Evolutionary conservation across 2,113 vertebrate genomes (phyloP).

Genomic region (Pseudolaguvia tuberculata): DNA sequence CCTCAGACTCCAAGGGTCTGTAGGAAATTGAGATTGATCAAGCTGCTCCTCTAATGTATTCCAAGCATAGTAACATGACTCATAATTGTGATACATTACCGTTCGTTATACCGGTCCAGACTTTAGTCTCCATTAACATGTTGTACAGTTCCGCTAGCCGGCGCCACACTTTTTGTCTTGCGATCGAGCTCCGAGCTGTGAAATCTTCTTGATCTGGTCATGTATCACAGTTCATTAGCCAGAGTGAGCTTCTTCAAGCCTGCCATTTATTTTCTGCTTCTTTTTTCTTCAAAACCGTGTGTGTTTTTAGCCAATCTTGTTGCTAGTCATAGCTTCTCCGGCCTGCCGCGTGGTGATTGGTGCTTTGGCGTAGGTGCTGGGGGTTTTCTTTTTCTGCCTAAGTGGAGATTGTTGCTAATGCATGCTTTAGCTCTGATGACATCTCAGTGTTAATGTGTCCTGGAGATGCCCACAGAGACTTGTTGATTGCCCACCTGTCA

Average conservation of each 20-base stretch:
- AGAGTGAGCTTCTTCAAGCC: neutral
- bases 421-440: conserved; percentile 31
- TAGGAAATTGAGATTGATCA: conserved; percentile 34
- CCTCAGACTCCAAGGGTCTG: conserved; percentile 17
- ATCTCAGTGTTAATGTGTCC: conserved; percentile 40
- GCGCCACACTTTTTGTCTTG: neutral
- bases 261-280: conserved; percentile 15
- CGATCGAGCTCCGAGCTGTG: neutral
- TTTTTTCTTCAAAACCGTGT: neutral
- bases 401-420: conserved; percentile 36
- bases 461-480: conserved; percentile 34
- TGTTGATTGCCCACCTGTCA: conserved; percentile 28
- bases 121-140: conserved; percentile 11
- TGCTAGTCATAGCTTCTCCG: neutral
- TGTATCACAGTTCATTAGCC: conserved; percentile 14
- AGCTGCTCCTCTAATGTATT: conserved; percentile 20
- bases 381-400: neutral
- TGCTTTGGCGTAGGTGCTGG: conserved; percentile 30
- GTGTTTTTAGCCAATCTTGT: neutral
- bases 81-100: conserved; percentile 27
- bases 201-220: neutral
- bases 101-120: conserved; percentile 13
- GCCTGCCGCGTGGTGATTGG: conserved; percentile 27
- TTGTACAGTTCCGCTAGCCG: neutral
- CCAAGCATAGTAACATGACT: conserved; percentile 21